These are phyloP conservation scores for Venustaconcha ellipsiformis DNA, from an alignment of 1,140 invertebrate species.

Conservation along the genomic window DNA sequence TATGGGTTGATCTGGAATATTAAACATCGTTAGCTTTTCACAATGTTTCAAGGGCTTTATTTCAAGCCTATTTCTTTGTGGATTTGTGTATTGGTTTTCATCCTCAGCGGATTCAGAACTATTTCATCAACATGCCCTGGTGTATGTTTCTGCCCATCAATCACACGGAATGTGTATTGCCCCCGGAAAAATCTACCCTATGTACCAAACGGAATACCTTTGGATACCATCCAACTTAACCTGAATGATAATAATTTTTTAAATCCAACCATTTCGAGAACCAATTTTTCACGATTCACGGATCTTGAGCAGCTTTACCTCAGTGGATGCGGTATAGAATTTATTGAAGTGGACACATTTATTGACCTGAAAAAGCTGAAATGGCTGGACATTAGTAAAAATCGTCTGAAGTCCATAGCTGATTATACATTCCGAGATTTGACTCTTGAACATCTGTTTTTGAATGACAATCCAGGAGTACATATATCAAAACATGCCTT, in stretches of 20 bases:
- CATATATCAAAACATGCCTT: constrained; percentile 59
- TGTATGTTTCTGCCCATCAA: constrained; percentile 62
- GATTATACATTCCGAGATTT: constrained; percentile 66
- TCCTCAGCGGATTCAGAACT: not conserved
- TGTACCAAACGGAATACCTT: constrained; percentile 64
- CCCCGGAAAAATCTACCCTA: constrained; percentile 52
- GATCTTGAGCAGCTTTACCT: constrained; percentile 63
- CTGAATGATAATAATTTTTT: constrained; percentile 64
- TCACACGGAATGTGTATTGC: constrained; percentile 64
- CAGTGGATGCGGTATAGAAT: constrained; percentile 65
- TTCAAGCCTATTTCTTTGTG: not conserved
- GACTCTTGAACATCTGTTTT: constrained; percentile 61
- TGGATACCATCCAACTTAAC: constrained; percentile 60
- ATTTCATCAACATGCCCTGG: constrained; percentile 47
- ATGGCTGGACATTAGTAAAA: constrained; percentile 66
- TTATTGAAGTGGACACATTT: constrained; percentile 63
- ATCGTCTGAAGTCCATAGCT: constrained; percentile 58
- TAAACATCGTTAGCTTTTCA: not conserved
- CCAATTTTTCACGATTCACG: constrained; percentile 58
- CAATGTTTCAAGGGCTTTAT: constrained; percentile 5
- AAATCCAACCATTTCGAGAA: constrained; percentile 43
- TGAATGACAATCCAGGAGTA: constrained; percentile 65
- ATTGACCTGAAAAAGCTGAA: constrained; percentile 57
- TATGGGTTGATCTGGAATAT: too few relatives aligned
- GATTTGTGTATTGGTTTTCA: constrained; percentile 2